Percentiles rank a stretch among this genome's conserved stretches.
These are phyloP conservation scores for Lasioglossum marginatum DNA, from an alignment of 2,888 invertebrate species.

Conservation along the genomic window DNA sequence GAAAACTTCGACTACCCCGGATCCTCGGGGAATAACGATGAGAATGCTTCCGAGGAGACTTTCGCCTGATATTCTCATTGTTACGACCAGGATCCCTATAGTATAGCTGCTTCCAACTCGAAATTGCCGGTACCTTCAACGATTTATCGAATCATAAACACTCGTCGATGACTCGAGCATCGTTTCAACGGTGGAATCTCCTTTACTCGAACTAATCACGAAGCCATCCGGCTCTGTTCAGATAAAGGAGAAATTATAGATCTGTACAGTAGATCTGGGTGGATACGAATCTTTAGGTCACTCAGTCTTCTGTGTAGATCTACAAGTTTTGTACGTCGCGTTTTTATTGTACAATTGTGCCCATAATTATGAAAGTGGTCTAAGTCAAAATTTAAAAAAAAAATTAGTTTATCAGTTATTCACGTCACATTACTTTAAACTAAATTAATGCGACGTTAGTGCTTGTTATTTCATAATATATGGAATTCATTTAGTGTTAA, in stretches of 20 bases:
- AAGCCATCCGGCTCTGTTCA: neutral
- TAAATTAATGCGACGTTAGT: too few relatives aligned
- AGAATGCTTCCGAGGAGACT: neutral
- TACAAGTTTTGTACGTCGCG: neutral
- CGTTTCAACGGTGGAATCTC: neutral
- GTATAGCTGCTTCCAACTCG: neutral
- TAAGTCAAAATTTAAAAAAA: too few relatives aligned
- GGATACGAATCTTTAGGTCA: too few relatives aligned
- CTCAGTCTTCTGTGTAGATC: neutral
- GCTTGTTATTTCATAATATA: too few relatives aligned
- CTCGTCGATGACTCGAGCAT: neutral
- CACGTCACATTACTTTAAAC: too few relatives aligned
- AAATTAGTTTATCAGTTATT: too few relatives aligned
- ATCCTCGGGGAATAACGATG: conserved; percentile 33
- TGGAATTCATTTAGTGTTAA: too few relatives aligned
- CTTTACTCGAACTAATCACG: neutral
- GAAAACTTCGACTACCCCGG: conserved; percentile 43
- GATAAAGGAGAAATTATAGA: neutral
- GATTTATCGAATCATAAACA: neutral
- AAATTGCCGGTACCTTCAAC: neutral
- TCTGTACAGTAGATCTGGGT: too few relatives aligned
- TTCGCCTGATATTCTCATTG: neutral
- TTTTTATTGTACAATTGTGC: neutral
- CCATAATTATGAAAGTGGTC: too few relatives aligned
- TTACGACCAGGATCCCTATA: neutral